Percentiles rank a stretch among this genome's conserved stretches.
Conservation (phyloP, 2,888 invertebrate genomes). For the Drosophila suboccidentalis region DNA sequence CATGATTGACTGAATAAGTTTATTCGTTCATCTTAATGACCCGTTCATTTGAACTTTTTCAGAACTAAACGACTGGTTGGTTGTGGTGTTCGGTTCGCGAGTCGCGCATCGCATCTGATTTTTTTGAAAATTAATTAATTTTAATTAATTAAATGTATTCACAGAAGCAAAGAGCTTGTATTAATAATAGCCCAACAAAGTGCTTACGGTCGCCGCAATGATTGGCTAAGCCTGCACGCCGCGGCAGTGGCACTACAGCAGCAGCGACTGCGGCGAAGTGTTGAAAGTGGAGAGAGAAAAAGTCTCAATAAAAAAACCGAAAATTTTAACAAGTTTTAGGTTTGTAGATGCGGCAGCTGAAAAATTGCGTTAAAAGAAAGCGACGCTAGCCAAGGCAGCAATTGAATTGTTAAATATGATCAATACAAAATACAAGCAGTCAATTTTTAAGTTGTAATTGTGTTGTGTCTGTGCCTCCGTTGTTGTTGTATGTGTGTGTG, state of each 20-base stretch:
- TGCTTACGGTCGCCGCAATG: constrained; percentile 39
- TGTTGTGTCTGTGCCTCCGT: constrained; percentile 30
- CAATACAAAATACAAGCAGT: constrained; percentile 50
- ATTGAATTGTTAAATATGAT: constrained; percentile 61
- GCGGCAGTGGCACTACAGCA: constrained; percentile 37
- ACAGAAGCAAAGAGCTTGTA: constrained; percentile 17
- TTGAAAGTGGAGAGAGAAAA: constrained; percentile 64
- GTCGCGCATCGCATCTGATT: constrained; percentile 60
- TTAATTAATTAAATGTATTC: constrained; percentile 47
- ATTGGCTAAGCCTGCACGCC: constrained; percentile 36
- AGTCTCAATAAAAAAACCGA: constrained; percentile 52
- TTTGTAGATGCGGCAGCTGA: constrained; percentile 50
- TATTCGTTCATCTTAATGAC: too few species aligned
- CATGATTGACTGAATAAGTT: too few species aligned
- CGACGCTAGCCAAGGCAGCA: constrained; percentile 33
- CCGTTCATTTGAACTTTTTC: too few species aligned
- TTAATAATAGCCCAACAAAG: constrained; percentile 25
- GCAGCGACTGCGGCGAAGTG: constrained; percentile 54
- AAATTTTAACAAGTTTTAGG: constrained; percentile 67
- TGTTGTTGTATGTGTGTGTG: constrained; percentile 29
- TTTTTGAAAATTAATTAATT: constrained; percentile 42
- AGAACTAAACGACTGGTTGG: too few species aligned
- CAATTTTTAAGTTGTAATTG: constrained; percentile 56
- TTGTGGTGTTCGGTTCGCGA: constrained; percentile 65
- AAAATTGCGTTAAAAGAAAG: constrained; percentile 67